A percentile compares a stretch with the other conserved stretches of the same genome.
phyloP scores from a whole-genome alignment of 2,888 invertebrate genomes.

The Apamea epomidion region DNA sequence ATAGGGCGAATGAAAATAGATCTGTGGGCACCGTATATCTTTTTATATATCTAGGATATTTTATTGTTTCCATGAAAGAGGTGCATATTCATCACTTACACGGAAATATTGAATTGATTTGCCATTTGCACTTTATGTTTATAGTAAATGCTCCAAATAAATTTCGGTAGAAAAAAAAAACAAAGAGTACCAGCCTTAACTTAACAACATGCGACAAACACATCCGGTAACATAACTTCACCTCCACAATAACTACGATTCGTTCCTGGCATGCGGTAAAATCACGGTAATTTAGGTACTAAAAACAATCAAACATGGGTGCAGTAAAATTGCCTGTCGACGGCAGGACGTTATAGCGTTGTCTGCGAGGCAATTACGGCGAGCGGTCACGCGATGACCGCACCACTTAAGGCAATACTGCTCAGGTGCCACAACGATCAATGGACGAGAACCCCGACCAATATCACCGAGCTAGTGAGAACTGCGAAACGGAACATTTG shows the following conservation, averaged over 20 bases:
- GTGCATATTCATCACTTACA: background rate
- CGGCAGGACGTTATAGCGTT: constrained; percentile 34
- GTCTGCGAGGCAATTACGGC: constrained; percentile 50
- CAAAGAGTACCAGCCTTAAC: background rate
- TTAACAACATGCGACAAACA: constrained; percentile 6
- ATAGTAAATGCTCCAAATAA: background rate
- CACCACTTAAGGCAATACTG: constrained; percentile 40
- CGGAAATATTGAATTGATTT: no score
- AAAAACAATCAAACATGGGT: constrained; percentile 51
- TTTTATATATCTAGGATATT: background rate
- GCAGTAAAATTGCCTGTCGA: constrained; percentile 55
- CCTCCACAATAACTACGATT: constrained; percentile 12
- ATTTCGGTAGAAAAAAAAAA: background rate
- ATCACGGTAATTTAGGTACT: constrained; percentile 41
- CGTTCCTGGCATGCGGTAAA: constrained; percentile 38
- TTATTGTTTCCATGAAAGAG: background rate
- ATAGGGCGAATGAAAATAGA: background rate
- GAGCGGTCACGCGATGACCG: constrained; percentile 52
- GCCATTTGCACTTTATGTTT: no score
- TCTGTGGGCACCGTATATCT: no score
- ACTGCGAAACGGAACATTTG: background rate
- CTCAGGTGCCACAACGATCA: constrained; percentile 44
- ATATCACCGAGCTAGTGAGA: background rate
- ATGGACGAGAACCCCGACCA: constrained; percentile 1
- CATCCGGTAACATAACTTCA: background rate